These are phyloP conservation scores for Ictalurus furcatus DNA, from an alignment of 2,113 vertebrate species.

Conservation along the genomic window DNA sequence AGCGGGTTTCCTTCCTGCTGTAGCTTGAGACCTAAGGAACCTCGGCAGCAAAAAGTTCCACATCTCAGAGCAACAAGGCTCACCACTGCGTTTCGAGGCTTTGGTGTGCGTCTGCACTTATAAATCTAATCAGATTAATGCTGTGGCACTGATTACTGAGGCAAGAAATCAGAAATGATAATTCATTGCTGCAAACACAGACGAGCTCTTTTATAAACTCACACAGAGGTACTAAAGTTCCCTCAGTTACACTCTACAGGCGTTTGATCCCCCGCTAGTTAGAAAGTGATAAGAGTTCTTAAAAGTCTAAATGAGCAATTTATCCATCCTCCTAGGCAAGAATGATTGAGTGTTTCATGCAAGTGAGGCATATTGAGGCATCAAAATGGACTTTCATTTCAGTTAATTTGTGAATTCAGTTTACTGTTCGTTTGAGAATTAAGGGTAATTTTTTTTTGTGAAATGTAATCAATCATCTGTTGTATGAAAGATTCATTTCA, in stretches of 20 bases:
- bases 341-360: not conserved
- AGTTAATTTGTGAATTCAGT: not conserved
- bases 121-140: constrained; percentile 21
- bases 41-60: not conserved
- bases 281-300: constrained; percentile 18
- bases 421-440: not conserved
- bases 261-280: not conserved
- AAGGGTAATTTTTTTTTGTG: not conserved
- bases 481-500: not conserved
- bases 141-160: constrained; percentile 21
- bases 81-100: not conserved
- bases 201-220: not conserved
- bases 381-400: not conserved
- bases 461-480: not conserved
- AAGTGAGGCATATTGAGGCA: not conserved
- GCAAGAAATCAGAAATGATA: constrained; percentile 45
- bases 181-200: constrained; percentile 15
- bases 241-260: not conserved
- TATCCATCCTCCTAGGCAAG: not conserved
- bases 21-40: not conserved
- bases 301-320: constrained; percentile 31
- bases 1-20: not conserved
- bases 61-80: not conserved
- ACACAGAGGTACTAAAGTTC: not conserved
- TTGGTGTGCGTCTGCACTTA: not conserved